These are phyloP conservation scores for Cephus nigrinus DNA, from an alignment of 2,888 invertebrate species.

Conservation along the genomic window DNA sequence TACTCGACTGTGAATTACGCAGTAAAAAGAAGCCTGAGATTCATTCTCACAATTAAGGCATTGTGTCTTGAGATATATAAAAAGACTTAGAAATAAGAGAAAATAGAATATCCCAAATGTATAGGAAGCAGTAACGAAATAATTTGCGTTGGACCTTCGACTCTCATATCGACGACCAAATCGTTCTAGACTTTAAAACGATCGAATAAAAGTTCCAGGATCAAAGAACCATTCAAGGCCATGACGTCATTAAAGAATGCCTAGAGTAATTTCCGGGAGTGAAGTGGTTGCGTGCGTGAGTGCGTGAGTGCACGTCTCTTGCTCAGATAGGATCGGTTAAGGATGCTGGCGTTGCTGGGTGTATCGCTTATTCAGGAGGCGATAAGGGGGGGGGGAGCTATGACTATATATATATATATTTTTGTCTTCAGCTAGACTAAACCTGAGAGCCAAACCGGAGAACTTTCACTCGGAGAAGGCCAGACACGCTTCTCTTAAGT, in stretches of 20 bases:
- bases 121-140: neutral
- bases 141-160: neutral
- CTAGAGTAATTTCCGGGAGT: conserved; percentile 28
- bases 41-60: neutral
- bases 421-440: neutral
- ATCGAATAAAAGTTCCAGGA: neutral
- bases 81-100: neutral
- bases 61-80: neutral
- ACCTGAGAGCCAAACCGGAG: conserved; percentile 16
- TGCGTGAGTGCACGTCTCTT: conserved; percentile 5
- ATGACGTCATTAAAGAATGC: conserved; percentile 26
- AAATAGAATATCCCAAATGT: neutral
- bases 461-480: conserved; percentile 52
- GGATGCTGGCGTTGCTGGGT: neutral
- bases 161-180: neutral
- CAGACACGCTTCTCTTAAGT: conserved; percentile 36
- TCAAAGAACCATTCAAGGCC: conserved; percentile 25
- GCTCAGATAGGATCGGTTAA: conserved; percentile 1
- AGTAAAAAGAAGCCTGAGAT: neutral
- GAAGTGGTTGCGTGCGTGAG: conserved; percentile 14
- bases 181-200: neutral
- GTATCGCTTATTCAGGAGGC: neutral
- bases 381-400: neutral
- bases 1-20: neutral
- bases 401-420: neutral